These are phyloP conservation scores for Mus spicilegus DNA, from an alignment of 2,113 vertebrate species.

Conservation along the genomic window DNA sequence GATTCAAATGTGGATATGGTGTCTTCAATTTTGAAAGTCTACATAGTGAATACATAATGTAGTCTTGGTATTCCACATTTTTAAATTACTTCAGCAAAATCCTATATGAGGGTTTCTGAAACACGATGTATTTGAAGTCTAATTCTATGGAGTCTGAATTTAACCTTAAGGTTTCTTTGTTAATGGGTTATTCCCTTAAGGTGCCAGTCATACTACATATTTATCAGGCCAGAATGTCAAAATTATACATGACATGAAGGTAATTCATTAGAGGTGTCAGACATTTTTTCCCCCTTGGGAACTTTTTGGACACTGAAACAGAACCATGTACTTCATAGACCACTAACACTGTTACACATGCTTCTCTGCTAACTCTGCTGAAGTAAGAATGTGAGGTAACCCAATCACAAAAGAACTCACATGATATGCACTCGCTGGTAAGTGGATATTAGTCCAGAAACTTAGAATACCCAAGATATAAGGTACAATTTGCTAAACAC, in stretches of 20 bases:
- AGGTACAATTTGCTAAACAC: too few relatives aligned
- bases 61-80: not conserved
- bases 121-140: not conserved
- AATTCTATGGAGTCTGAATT: conserved; percentile 23
- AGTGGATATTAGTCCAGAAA: too few relatives aligned
- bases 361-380: not conserved
- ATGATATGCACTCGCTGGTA: too few relatives aligned
- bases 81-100: conserved; percentile 50
- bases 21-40: not conserved
- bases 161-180: not conserved
- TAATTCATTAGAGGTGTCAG: conserved; percentile 1
- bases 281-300: not conserved
- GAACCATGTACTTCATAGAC: not conserved
- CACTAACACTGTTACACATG: not conserved
- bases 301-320: not conserved
- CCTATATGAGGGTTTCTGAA: not conserved
- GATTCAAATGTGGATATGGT: not conserved
- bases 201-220: not conserved
- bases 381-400: not conserved
- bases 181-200: conserved; percentile 5
- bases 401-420: too few relatives aligned
- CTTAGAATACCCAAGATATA: too few relatives aligned
- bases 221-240: not conserved
- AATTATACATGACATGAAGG: not conserved
- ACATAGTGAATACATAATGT: not conserved